A percentile compares a stretch with the other conserved stretches of the same genome.
These are phyloP conservation scores for Macrotrachela quadricornifera DNA, from an alignment of 1,140 invertebrate genomes.

Conservation along the genomic window DNA sequence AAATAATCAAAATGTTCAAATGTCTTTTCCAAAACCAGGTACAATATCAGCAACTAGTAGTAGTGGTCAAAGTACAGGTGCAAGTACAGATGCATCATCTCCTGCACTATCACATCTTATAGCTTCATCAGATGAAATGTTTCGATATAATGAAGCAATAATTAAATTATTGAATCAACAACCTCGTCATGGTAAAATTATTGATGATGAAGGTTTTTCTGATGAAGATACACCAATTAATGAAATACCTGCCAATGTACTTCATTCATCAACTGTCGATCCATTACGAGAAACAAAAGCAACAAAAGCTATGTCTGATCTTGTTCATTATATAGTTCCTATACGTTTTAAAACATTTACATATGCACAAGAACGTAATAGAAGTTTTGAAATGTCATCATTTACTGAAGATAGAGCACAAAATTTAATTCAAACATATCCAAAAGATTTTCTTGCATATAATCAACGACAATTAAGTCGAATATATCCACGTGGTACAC, in stretches of 20 bases:
- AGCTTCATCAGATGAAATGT: too few relatives aligned
- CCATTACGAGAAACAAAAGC: slow-evolving; percentile 83
- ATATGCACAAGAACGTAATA: slow-evolving; percentile 61
- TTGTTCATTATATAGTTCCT: slow-evolving; percentile 92
- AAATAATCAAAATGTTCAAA: too few relatives aligned
- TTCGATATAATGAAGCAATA: slow-evolving; percentile 33
- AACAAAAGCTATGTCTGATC: slow-evolving; percentile 75
- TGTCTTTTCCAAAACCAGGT: too few relatives aligned
- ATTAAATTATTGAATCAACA: too few relatives aligned
- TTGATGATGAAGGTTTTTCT: background rate
- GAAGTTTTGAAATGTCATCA: slow-evolving; percentile 87
- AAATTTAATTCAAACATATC: slow-evolving; percentile 70
- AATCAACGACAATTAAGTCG: slow-evolving; percentile 73
- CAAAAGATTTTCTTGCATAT: slow-evolving; percentile 82
- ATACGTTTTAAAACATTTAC: slow-evolving; percentile 88
- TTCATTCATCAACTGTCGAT: too few relatives aligned
- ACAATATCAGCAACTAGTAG: too few relatives aligned
- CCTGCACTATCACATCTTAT: too few relatives aligned
- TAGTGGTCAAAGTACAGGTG: too few relatives aligned
- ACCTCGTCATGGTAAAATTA: background rate
- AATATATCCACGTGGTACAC: slow-evolving; percentile 85
- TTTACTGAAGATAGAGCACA: slow-evolving; percentile 91
- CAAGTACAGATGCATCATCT: too few relatives aligned
- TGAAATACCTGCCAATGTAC: too few relatives aligned
- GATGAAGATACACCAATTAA: too few relatives aligned